Evolutionary conservation across 2,888 invertebrate genomes (phyloP).

Genomic region (Dasypolia templi): DNA sequence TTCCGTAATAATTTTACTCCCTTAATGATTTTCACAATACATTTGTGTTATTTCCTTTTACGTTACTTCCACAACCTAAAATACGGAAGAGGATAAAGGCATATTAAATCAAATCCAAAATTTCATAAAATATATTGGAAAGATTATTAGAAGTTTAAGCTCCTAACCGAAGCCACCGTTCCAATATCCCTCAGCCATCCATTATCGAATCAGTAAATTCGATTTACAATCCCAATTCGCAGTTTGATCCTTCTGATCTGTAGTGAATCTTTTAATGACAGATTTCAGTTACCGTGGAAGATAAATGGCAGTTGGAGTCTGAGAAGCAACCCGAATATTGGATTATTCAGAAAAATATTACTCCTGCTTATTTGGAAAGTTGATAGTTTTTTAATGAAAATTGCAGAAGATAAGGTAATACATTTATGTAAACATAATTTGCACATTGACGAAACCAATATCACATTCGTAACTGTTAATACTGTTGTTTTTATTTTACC

Average conservation of each 20-base stretch:
- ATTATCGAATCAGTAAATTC: constrained; percentile 63
- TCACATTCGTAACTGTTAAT: background rate
- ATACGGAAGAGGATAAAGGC: constrained; percentile 14
- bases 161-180: constrained; percentile 44
- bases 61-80: constrained; percentile 1
- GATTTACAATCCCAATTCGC: constrained; percentile 61
- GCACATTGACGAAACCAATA: background rate
- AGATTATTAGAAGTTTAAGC: constrained; percentile 54
- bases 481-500: background rate
- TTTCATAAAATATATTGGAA: constrained; percentile 35
- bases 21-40: no score
- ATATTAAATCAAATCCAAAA: constrained; percentile 39
- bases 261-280: constrained; percentile 61
- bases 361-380: background rate
- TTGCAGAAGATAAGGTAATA: background rate
- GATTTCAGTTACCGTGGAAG: constrained; percentile 50
- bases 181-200: constrained; percentile 49
- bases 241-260: constrained; percentile 59
- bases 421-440: no score
- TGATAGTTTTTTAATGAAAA: background rate
- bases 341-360: constrained; percentile 27
- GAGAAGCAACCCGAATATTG: constrained; percentile 16
- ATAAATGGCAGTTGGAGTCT: constrained; percentile 46
- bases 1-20: background rate
- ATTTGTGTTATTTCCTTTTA: background rate